phyloP scores from a whole-genome alignment of 1,140 invertebrate genomes.

The Pristionchus pacificus region DNA sequence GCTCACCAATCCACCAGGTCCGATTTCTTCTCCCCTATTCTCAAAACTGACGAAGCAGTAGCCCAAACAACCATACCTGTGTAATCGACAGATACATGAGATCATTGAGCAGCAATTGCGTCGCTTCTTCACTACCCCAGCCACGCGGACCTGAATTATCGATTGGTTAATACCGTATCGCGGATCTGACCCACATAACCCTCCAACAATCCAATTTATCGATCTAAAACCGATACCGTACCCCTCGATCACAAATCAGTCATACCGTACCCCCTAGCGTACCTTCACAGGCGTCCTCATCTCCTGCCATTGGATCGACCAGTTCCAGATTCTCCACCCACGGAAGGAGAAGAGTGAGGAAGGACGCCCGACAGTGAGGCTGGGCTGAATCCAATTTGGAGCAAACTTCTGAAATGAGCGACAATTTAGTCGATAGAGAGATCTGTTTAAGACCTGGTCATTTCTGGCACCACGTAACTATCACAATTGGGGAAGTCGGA shows the following conservation, averaged over 20 bases:
- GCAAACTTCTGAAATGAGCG: constrained; percentile 76
- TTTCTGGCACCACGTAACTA: no score
- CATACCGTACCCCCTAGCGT: not conserved
- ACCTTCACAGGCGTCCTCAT: constrained; percentile 28
- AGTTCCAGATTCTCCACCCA: constrained; percentile 99
- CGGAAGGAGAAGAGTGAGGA: constrained; percentile 85
- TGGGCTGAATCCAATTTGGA: constrained; percentile 90
- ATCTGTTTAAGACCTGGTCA: no score
- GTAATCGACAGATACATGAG: constrained; percentile 83
- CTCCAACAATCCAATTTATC: no score
- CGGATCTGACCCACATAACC: no score
- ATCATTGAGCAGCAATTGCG: constrained; percentile 98
- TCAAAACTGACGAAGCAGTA: no score
- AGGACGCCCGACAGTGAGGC: constrained; percentile 77
- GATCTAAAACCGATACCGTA: no score
- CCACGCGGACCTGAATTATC: constrained; percentile 71
- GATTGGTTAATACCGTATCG: no score
- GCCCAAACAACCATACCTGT: no score
- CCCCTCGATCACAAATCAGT: constrained; percentile 37
- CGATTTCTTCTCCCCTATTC: no score
- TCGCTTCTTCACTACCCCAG: constrained; percentile 95
- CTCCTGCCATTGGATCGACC: constrained; percentile 85
- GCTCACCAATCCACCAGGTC: no score
- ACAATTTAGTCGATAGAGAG: no score
- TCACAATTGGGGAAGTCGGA: no score